These are phyloP conservation scores for Ptychadena robeensis DNA, from an alignment of 2,797 vertebrate genomes.

Conservation along the genomic window DNA sequence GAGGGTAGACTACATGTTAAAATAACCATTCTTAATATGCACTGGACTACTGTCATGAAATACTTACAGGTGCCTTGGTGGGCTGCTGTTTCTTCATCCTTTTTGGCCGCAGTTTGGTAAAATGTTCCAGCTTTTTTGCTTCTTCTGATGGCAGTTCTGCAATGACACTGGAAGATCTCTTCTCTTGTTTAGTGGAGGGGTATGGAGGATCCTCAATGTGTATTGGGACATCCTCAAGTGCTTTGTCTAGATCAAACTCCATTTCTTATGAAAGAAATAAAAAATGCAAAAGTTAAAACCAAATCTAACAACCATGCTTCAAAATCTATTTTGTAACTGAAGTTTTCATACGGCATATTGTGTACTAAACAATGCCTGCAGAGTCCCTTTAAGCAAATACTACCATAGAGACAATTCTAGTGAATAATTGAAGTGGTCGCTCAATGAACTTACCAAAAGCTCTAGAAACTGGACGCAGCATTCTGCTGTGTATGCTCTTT, in stretches of 20 bases:
- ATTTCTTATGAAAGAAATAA: slow-evolving; percentile 80
- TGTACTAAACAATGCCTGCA: neutral
- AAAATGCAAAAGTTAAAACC: neutral
- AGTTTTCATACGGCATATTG: neutral
- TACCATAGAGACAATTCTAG: neutral
- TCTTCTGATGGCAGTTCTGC: slow-evolving; percentile 92
- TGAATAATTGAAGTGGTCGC: neutral
- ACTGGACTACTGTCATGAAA: neutral
- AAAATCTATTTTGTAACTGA: neutral
- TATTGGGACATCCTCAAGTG: slow-evolving; percentile 90
- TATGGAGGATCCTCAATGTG: slow-evolving; percentile 86
- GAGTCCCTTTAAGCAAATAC: neutral
- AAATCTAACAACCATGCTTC: neutral
- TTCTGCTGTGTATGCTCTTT: slow-evolving; percentile 97
- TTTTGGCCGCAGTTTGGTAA: slow-evolving; percentile 91
- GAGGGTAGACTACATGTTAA: too few relatives aligned
- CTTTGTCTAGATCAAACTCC: slow-evolving; percentile 98
- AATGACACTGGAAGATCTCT: slow-evolving; percentile 79
- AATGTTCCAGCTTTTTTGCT: slow-evolving; percentile 92
- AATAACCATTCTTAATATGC: too few relatives aligned
- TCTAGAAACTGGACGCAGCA: slow-evolving; percentile 95
- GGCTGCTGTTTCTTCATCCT: slow-evolving; percentile 91
- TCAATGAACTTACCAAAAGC: slow-evolving; percentile 85
- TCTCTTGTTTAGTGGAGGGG: slow-evolving; percentile 76
- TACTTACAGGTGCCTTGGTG: slow-evolving; percentile 87